Base-by-base conservation (phyloP, 1,140 invertebrate species). In the Drosophila nigromelanica region DNA sequence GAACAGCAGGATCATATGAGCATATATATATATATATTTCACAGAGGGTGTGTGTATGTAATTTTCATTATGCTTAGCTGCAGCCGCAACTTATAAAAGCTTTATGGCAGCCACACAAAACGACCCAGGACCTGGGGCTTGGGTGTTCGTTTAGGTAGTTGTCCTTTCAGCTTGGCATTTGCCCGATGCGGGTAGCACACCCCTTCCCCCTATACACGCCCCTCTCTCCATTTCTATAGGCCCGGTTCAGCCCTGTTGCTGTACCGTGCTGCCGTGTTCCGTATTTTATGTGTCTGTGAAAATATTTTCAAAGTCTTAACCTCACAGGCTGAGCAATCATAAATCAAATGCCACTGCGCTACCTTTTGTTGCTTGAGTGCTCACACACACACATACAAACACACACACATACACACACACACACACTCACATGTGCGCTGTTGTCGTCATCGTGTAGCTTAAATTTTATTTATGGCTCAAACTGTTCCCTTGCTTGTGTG, bases 251-350 rank as follows among this genome's bases (percentile, higher is more conserved):
- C 45, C 39, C 14, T 48, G n/a, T 69, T 78, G 42, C 59, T 48
- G 39, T 51, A 51, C 33, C 14, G 48, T 50, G 21, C 12, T 14
- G 12, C 35, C 42, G 56, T 67, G 54, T 40, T 63, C 54, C 63
- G 73, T 73, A 70, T 73, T 70, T 86, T 86, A 78, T 86, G 75
- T 73, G 82, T 73, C 78, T 87, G 82, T 76, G 78, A 86, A 86
- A 86, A 86, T 86, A 86, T 86, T 86, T 86, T 87, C 82, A 87
- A 87, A 86, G 82, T 86, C 82, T 86, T 86, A 86, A 86, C 82
- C 82, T 82, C 78, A 87, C 78, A 76, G 82, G 75, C 82, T 86
- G 82, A 82, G 82, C 82, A 86, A 86, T 82, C 78, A 86, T 86
- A 86, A 86, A 86, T 86, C 82, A 87, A 87, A 87, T 86, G 78